Evolutionary conservation across 1,140 invertebrate species (phyloP).

Genomic region (Drosophila kepulauana): DNA sequence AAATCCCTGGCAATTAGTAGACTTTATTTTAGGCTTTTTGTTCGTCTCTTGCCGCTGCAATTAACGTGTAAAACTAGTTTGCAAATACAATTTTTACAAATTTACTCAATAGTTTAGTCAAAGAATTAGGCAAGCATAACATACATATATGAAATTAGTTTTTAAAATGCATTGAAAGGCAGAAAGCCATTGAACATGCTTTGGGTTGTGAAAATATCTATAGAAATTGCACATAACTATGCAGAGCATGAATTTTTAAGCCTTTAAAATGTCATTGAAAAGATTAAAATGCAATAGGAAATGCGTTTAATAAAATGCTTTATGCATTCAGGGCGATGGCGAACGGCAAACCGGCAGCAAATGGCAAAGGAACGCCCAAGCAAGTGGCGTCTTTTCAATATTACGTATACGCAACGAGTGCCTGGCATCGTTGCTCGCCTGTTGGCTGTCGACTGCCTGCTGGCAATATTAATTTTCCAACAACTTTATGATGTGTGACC

Average conservation of each 20-base stretch:
- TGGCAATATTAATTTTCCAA: slow-evolving; percentile 65
- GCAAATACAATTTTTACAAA: too few species aligned
- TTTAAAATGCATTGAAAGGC: slow-evolving; percentile 15
- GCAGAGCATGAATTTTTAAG: slow-evolving; percentile 18
- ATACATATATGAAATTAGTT: slow-evolving; percentile 11
- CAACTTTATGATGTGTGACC: slow-evolving; percentile 71
- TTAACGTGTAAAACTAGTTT: too few species aligned
- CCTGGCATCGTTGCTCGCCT: slow-evolving; percentile 18
- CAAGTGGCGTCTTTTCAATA: slow-evolving; percentile 53
- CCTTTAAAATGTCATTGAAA: slow-evolving; percentile 31
- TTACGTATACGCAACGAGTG: slow-evolving; percentile 60
- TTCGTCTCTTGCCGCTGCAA: too few species aligned
- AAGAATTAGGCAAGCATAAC: neutral
- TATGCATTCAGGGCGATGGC: slow-evolving; percentile 31
- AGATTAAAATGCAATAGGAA: slow-evolving; percentile 42
- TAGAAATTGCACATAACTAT: slow-evolving; percentile 6
- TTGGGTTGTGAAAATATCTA: slow-evolving; percentile 17
- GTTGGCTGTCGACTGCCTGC: slow-evolving; percentile 55
- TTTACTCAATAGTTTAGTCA: too few species aligned
- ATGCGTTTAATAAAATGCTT: slow-evolving; percentile 62
- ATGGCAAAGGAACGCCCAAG: slow-evolving; percentile 31
- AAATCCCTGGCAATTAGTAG: too few species aligned
- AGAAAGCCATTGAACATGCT: neutral
- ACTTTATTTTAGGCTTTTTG: too few species aligned
- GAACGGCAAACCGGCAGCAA: slow-evolving; percentile 1